Conservation (phyloP, 2,797 vertebrate genomes). For the Manis javanica region DNA sequence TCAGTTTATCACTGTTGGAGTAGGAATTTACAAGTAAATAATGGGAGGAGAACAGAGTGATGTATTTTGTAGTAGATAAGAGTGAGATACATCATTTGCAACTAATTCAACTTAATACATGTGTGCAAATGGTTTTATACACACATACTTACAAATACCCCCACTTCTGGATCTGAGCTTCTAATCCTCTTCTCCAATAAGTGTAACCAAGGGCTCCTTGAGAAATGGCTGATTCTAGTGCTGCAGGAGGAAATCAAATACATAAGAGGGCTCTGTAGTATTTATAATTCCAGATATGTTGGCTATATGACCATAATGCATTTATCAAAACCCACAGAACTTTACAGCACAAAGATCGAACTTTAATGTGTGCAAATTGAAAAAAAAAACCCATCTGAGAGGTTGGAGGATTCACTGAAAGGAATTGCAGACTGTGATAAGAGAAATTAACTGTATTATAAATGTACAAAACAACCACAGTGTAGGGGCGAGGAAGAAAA, state of each 20-base stretch:
- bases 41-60: not conserved
- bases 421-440: not conserved
- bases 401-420: not conserved
- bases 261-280: not conserved
- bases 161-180: not conserved
- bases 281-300: not conserved
- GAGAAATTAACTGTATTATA: not conserved
- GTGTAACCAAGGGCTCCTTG: not conserved
- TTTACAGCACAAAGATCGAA: not conserved
- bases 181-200: not conserved
- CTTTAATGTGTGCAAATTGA: not conserved
- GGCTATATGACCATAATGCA: not conserved
- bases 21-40: not conserved
- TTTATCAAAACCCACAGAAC: not conserved
- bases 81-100: not conserved
- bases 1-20: not conserved
- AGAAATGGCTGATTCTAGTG: not conserved
- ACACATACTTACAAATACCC: not conserved
- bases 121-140: not conserved
- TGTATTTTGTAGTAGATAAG: not conserved
- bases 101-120: not conserved
- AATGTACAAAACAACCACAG: not conserved
- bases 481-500: not conserved
- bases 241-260: not conserved
- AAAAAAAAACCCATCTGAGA: not conserved